Percentiles rank a stretch among this genome's conserved stretches.
phyloP scores from a whole-genome alignment of 2,797 vertebrate genomes.

The Vipera latastei region DNA sequence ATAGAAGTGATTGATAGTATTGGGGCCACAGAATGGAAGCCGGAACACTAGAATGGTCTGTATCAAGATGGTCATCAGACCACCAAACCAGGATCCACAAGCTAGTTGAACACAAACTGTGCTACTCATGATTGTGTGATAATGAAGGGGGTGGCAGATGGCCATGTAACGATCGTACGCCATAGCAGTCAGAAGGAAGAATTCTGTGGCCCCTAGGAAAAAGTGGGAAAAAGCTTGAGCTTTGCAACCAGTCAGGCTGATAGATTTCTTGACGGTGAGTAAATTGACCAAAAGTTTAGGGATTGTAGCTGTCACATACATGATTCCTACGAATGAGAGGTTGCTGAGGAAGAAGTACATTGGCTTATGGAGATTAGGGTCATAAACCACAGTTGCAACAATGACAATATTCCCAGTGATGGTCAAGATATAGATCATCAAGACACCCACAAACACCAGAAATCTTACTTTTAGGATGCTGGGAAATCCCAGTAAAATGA shows the following conservation, averaged over 20 bases:
- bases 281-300: slow-evolving; percentile 51
- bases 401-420: slow-evolving; percentile 58
- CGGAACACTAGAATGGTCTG: not conserved
- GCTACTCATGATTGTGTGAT: slow-evolving; percentile 48
- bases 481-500: slow-evolving; percentile 56
- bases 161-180: slow-evolving; percentile 56
- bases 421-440: slow-evolving; percentile 46
- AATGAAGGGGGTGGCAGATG: slow-evolving; percentile 57
- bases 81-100: slow-evolving; percentile 44
- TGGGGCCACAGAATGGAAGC: slow-evolving; percentile 16
- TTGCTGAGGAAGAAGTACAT: slow-evolving; percentile 64
- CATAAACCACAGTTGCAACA: slow-evolving; percentile 44
- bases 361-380: slow-evolving; percentile 50
- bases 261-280: slow-evolving; percentile 36
- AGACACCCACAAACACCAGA: slow-evolving; percentile 43
- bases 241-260: slow-evolving; percentile 47
- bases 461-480: slow-evolving; percentile 38
- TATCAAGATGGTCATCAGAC: slow-evolving; percentile 47
- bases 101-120: slow-evolving; percentile 44
- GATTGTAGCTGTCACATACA: slow-evolving; percentile 50
- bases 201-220: slow-evolving; percentile 51
- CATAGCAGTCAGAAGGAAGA: slow-evolving; percentile 55
- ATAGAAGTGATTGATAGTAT: not conserved
- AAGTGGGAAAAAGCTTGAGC: slow-evolving; percentile 54
- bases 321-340: slow-evolving; percentile 56